phyloP scores from a whole-genome alignment of 2,797 vertebrate species.

The Peromyscus eremicus region DNA sequence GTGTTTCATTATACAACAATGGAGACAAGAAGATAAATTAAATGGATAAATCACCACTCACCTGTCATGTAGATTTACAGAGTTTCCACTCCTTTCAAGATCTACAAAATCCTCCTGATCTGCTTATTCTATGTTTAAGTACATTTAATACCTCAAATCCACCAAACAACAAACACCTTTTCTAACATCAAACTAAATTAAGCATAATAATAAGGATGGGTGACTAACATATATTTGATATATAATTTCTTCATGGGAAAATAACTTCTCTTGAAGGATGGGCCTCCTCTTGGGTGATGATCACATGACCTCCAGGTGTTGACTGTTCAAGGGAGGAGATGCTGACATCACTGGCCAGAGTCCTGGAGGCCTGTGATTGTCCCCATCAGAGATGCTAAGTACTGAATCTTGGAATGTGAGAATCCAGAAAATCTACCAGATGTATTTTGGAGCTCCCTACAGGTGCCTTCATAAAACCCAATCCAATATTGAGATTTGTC shows the following conservation, averaged over 20 bases:
- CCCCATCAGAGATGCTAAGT: accelerated
- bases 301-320: background rate
- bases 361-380: accelerated
- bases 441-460: background rate
- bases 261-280: background rate
- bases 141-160: background rate
- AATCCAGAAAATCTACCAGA: background rate
- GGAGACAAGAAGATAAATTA: background rate
- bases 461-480: background rate
- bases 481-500: background rate
- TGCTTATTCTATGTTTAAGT: background rate
- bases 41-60: background rate
- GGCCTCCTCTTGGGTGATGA: background rate
- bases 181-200: background rate
- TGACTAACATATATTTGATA: background rate
- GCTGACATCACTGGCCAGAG: accelerated
- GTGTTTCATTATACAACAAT: background rate
- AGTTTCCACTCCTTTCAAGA: background rate
- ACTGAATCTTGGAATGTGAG: accelerated
- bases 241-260: background rate
- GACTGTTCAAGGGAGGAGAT: accelerated
- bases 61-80: background rate
- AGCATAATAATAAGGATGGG: background rate
- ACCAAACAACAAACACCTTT: background rate
- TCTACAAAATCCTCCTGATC: background rate